Evolutionary conservation across 2,888 invertebrate species (phyloP).

Genomic region (Diabrotica balteata): DNA sequence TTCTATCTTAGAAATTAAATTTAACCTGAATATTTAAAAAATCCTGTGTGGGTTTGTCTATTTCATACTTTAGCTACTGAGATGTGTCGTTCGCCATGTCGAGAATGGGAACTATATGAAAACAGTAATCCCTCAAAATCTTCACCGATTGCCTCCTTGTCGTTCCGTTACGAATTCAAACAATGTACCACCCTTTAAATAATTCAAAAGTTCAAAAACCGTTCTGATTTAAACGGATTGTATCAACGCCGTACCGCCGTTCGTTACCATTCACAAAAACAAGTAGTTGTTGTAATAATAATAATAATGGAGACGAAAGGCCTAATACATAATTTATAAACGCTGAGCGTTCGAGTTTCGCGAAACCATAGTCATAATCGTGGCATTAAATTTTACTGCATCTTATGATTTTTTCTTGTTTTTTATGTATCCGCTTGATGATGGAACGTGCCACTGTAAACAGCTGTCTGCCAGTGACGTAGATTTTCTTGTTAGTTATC

Average conservation of each 20-base stretch:
- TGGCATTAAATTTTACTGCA: conserved; percentile 26
- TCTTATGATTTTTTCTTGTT: conserved; percentile 19
- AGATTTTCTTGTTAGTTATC: neutral
- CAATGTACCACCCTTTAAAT: no score
- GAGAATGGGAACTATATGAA: no score
- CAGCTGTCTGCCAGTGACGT: conserved; percentile 14
- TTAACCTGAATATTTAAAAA: no score
- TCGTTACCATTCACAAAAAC: conserved; percentile 18
- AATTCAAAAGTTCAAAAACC: neutral
- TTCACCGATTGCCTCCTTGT: no score
- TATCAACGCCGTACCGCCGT: conserved; percentile 1
- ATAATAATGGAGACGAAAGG: conserved; percentile 6
- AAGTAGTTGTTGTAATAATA: conserved; percentile 7
- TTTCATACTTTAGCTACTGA: no score
- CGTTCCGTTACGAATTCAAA: no score
- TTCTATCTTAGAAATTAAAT: no score
- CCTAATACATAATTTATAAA: conserved; percentile 25
- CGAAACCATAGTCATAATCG: conserved; percentile 15
- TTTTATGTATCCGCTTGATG: conserved; percentile 7
- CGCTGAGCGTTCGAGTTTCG: conserved; percentile 12
- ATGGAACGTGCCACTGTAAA: conserved; percentile 18
- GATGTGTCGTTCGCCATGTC: no score
- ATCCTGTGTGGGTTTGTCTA: no score
- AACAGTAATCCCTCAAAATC: no score
- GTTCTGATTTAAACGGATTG: conserved; percentile 3